These are phyloP conservation scores for Nothoprocta perdicaria DNA, from an alignment of 2,113 vertebrate genomes.

Conservation along the genomic window DNA sequence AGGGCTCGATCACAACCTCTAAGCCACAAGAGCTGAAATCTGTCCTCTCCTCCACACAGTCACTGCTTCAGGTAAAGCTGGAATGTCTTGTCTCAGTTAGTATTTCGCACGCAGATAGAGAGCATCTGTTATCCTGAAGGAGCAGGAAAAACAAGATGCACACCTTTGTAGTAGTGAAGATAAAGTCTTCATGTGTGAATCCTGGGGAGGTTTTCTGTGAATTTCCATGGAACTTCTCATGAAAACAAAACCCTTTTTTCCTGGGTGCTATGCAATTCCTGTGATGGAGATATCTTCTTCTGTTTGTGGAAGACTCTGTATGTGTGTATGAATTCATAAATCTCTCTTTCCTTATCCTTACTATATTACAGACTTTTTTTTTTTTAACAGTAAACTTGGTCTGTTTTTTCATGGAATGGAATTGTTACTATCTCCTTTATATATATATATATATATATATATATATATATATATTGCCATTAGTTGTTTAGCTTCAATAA, in stretches of 20 bases:
- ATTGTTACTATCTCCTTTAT: not conserved
- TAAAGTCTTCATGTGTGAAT: not conserved
- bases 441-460: not conserved
- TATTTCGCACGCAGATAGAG: not conserved
- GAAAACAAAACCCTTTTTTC: not conserved
- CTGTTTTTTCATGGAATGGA: fast-evolving
- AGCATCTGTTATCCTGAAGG: not conserved
- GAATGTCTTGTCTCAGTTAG: not conserved
- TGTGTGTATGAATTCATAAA: not conserved
- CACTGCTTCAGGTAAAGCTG: not conserved
- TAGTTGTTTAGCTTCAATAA: not conserved
- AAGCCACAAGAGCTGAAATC: not conserved
- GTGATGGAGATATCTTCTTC: not conserved
- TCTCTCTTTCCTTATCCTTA: not conserved
- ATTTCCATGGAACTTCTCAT: not conserved
- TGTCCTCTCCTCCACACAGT: not conserved
- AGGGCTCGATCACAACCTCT: not conserved
- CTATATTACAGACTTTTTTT: not conserved
- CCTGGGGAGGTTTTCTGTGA: not conserved
- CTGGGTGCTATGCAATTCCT: fast-evolving
- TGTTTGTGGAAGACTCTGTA: not conserved
- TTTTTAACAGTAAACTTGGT: not conserved
- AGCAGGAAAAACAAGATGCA: not conserved
- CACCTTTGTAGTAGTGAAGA: not conserved
- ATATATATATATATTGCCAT: not conserved